Evolutionary conservation across 2,113 vertebrate species (phyloP).

Genomic region (Melanerpes formicivorus): DNA sequence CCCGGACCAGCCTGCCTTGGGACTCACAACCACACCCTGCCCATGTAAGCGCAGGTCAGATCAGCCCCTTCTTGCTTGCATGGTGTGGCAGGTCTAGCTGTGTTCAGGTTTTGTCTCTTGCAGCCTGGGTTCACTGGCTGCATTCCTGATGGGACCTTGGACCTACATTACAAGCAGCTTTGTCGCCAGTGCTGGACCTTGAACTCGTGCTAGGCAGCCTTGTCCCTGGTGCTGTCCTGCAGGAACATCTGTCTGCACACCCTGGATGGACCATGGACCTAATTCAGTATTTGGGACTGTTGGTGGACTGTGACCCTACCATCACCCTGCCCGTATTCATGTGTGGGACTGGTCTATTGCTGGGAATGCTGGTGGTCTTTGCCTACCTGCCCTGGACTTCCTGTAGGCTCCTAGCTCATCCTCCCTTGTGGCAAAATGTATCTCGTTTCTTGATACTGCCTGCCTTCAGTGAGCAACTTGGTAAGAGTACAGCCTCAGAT

Average conservation of each 20-base stretch:
- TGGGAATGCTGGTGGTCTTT: neutral
- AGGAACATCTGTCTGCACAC: neutral
- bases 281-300: neutral
- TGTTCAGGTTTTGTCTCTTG: neutral
- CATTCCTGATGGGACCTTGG: neutral
- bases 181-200: neutral
- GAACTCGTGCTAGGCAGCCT: neutral
- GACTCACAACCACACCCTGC: neutral
- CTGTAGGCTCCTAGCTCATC: neutral
- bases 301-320: neutral
- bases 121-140: rapidly evolving
- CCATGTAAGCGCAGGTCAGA: neutral
- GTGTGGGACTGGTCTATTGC: neutral
- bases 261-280: neutral
- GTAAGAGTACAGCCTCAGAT: neutral
- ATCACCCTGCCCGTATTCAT: neutral
- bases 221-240: neutral
- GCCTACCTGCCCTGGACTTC: neutral
- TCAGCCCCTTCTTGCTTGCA: neutral
- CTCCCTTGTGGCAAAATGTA: neutral
- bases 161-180: rapidly evolving
- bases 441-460: neutral
- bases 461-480: neutral
- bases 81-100: rapidly evolving
- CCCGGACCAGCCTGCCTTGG: neutral